Conservation (phyloP, 2,113 vertebrate genomes). For the Petrocephalus microphthalmus region DNA sequence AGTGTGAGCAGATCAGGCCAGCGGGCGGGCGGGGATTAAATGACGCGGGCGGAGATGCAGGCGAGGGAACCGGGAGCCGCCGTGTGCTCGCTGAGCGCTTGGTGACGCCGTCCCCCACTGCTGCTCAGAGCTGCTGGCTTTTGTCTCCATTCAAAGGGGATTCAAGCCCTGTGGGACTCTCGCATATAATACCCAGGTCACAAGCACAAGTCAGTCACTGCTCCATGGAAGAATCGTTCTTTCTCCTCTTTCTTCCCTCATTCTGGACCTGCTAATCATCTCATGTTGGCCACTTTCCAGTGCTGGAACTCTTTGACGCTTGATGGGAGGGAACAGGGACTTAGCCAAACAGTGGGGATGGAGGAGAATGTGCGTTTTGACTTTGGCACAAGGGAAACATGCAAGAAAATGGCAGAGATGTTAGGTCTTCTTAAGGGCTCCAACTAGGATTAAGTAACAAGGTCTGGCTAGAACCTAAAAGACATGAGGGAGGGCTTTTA, state of each 20-base stretch:
- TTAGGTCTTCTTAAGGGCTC: background rate
- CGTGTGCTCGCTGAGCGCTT: background rate
- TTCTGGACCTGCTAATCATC: background rate
- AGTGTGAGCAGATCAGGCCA: background rate
- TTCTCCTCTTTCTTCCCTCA: background rate
- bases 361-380: background rate
- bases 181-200: background rate
- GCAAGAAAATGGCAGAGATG: background rate
- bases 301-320: background rate
- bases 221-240: background rate
- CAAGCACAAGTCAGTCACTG: background rate
- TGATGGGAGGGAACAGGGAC: background rate
- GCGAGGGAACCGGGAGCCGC: background rate
- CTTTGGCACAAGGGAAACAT: background rate
- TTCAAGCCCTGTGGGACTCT: background rate
- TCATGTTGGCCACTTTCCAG: background rate
- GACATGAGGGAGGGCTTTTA: background rate
- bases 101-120: background rate
- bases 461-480: background rate
- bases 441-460: background rate
- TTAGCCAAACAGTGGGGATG: background rate
- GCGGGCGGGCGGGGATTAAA: background rate
- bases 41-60: background rate
- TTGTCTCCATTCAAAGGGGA: background rate
- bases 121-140: background rate